These are phyloP conservation scores for Centropus bengalensis DNA, from an alignment of 2,113 vertebrate genomes.

Conservation along the genomic window DNA sequence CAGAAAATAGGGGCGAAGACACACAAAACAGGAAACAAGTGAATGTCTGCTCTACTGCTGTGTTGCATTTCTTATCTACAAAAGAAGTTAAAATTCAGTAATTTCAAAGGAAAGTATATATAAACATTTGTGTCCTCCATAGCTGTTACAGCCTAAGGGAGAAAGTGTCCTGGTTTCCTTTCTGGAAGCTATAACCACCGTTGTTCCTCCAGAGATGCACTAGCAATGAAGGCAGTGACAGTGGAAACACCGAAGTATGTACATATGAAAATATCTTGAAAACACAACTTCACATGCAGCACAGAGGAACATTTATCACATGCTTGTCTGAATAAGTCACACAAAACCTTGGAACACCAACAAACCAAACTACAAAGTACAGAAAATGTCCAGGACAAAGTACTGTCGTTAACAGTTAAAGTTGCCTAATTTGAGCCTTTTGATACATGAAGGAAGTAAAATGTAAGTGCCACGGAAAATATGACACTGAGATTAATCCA, in stretches of 20 bases:
- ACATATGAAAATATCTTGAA: slow-evolving; percentile 2
- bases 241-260: background rate
- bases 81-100: background rate
- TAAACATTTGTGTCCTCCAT: background rate
- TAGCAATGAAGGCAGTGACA: background rate
- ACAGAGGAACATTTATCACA: slow-evolving; percentile 34
- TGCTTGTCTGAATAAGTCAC: slow-evolving; percentile 26
- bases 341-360: background rate
- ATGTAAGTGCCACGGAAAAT: slow-evolving; percentile 53
- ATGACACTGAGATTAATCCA: slow-evolving; percentile 66
- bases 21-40: background rate
- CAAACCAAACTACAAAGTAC: background rate
- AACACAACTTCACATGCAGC: slow-evolving; percentile 38
- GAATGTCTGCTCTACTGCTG: background rate
- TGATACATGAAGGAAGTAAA: slow-evolving; percentile 18
- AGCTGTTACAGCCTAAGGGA: background rate
- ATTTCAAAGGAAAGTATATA: background rate
- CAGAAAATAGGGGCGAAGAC: background rate
- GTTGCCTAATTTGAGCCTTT: slow-evolving; percentile 26
- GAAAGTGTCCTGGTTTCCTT: background rate
- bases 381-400: slow-evolving; percentile 13
- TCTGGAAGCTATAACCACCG: background rate
- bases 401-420: background rate
- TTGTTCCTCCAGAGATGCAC: background rate
- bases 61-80: background rate